Conservation (phyloP, 2,888 invertebrate genomes). For the Choreutis nemorana region DNA sequence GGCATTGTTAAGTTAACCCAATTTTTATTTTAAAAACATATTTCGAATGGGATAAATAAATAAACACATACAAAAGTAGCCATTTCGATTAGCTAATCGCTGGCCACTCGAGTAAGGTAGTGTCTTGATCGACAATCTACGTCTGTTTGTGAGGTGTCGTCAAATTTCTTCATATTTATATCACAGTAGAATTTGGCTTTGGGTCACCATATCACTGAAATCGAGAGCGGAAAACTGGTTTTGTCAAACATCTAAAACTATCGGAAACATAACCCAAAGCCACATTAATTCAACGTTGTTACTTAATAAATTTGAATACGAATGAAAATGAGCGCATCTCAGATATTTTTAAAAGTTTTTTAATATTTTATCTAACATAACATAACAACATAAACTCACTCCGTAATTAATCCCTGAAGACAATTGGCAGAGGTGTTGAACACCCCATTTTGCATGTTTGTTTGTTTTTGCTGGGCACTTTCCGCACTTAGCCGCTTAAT, state of each 20-base stretch:
- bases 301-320: slow-evolving; percentile 33
- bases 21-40: not conserved
- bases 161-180: slow-evolving; percentile 54
- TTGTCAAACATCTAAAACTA: slow-evolving; percentile 39
- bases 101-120: slow-evolving; percentile 43
- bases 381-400: no score
- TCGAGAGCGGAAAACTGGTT: slow-evolving; percentile 42
- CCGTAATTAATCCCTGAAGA: no score
- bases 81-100: slow-evolving; percentile 61
- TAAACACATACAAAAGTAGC: slow-evolving; percentile 53
- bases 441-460: no score
- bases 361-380: no score
- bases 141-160: slow-evolving; percentile 46
- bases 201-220: slow-evolving; percentile 29
- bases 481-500: no score
- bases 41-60: not conserved
- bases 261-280: slow-evolving; percentile 38
- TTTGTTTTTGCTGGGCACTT: no score
- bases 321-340: slow-evolving; percentile 21
- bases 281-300: slow-evolving; percentile 44
- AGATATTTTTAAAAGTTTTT: slow-evolving; percentile 18
- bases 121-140: slow-evolving; percentile 42
- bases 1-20: not conserved
- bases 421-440: no score
- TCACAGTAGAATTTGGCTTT: slow-evolving; percentile 28